phyloP scores from a whole-genome alignment of 2,797 vertebrate genomes.

The Triplophysa yarkandensis region DNA sequence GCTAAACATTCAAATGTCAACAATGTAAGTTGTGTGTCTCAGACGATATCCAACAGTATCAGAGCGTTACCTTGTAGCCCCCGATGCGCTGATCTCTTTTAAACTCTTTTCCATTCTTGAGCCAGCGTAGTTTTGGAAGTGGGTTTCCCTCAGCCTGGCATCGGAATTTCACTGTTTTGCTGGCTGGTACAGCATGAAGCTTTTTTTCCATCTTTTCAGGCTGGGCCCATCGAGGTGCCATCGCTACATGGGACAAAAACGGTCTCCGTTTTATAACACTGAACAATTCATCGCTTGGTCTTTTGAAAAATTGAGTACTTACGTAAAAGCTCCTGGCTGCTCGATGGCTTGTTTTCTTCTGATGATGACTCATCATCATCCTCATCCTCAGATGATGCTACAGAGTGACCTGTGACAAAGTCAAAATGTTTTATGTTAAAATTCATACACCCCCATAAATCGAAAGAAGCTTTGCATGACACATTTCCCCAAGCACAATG shows the following conservation, averaged over 20 bases:
- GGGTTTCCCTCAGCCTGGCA: conserved; percentile 93
- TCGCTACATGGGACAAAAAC: conserved; percentile 70
- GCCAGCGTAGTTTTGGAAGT: conserved; percentile 88
- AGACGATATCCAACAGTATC: not conserved
- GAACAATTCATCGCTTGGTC: not conserved
- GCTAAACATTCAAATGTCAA: not conserved
- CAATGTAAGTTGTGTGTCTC: conserved; percentile 3
- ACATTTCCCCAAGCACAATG: not conserved
- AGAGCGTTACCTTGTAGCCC: conserved; percentile 87
- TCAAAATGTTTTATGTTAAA: not conserved
- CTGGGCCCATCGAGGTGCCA: conserved; percentile 90
- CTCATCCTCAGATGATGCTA: conserved; percentile 88
- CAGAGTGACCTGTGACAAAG: conserved; percentile 68
- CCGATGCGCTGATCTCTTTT: conserved; percentile 97
- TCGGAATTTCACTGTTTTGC: conserved; percentile 94
- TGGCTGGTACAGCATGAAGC: conserved; percentile 91
- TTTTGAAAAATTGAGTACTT: conserved; percentile 58
- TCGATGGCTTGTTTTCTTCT: conserved; percentile 87
- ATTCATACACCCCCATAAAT: not conserved
- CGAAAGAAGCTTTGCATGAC: not conserved
- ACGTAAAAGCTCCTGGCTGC: conserved; percentile 78
- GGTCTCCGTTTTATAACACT: not conserved
- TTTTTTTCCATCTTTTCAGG: conserved; percentile 99
- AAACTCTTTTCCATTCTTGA: conserved; percentile 96
- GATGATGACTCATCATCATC: conserved; percentile 96